Evolutionary conservation across 2,113 vertebrate genomes (phyloP).

Genomic region (Cottus gobio): DNA sequence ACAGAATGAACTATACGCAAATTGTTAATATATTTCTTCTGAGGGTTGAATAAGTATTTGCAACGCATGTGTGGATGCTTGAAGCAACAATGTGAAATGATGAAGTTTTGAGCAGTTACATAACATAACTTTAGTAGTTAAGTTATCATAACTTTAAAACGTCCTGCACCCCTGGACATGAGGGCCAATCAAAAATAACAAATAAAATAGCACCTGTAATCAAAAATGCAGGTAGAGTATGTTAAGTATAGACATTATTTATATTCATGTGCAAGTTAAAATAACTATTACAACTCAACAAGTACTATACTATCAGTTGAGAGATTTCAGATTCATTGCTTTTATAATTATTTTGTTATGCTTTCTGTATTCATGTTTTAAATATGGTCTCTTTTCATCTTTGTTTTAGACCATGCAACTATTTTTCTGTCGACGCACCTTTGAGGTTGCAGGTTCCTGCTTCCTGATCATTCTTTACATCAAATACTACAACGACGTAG

Average conservation of each 20-base stretch:
- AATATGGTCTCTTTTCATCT: background rate
- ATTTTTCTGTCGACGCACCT: conserved; percentile 62
- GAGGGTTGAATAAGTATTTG: background rate
- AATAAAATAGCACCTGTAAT: background rate
- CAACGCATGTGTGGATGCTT: too few species aligned
- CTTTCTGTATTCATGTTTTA: background rate
- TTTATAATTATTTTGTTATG: background rate
- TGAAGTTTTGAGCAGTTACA: background rate
- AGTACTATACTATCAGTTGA: background rate
- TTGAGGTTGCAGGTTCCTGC: conserved; percentile 73
- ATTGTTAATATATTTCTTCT: background rate
- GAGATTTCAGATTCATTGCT: background rate
- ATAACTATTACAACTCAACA: too few species aligned
- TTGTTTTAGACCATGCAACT: conserved; percentile 68
- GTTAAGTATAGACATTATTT: too few species aligned
- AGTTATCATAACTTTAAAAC: background rate
- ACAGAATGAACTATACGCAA: background rate
- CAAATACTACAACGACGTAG: conserved; percentile 58
- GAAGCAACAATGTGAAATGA: background rate
- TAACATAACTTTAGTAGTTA: too few species aligned
- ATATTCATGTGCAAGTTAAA: too few species aligned
- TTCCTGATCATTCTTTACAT: conserved; percentile 82
- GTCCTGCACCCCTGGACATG: background rate
- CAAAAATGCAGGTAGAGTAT: background rate
- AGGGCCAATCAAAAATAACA: background rate